Evolutionary conservation across 2,113 vertebrate genomes (phyloP).

Genomic region (Cavia porcellus): DNA sequence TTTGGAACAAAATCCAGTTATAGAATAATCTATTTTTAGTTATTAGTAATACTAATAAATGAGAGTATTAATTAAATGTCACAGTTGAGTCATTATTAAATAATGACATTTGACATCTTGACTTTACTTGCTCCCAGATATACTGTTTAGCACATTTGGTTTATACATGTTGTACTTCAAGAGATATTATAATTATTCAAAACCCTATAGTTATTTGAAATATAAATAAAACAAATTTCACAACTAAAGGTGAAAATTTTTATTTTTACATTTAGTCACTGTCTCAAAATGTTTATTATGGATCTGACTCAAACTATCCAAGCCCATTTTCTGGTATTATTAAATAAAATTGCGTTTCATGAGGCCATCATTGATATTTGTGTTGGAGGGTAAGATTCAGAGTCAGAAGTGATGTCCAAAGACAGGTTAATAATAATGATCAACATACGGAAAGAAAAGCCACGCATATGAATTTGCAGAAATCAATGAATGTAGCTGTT

Average conservation of each 20-base stretch:
- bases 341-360: constrained; percentile 6
- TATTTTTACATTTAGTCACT: neutral
- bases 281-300: constrained; percentile 21
- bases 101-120: constrained; percentile 52
- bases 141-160: constrained; percentile 16
- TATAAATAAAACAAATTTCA: constrained; percentile 44
- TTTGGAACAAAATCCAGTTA: constrained; percentile 40
- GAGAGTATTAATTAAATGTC: neutral
- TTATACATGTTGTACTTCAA: constrained; percentile 13
- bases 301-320: neutral
- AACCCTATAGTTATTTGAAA: constrained; percentile 39
- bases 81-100: constrained; percentile 59
- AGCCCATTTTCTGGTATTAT: constrained; percentile 34
- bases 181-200: constrained; percentile 22
- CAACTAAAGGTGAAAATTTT: constrained; percentile 16
- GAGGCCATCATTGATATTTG: neutral
- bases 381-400: neutral
- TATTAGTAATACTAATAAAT: constrained; percentile 64
- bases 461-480: neutral
- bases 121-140: constrained; percentile 50
- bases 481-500: neutral
- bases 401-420: constrained; percentile 22
- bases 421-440: neutral
- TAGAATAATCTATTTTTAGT: neutral
- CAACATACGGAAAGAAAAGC: constrained; percentile 17